A percentile compares a stretch with the other conserved stretches of the same genome.
Evolutionary conservation across 2,797 vertebrate genomes (phyloP).

Genomic region (Gymnodraco acuticeps): DNA sequence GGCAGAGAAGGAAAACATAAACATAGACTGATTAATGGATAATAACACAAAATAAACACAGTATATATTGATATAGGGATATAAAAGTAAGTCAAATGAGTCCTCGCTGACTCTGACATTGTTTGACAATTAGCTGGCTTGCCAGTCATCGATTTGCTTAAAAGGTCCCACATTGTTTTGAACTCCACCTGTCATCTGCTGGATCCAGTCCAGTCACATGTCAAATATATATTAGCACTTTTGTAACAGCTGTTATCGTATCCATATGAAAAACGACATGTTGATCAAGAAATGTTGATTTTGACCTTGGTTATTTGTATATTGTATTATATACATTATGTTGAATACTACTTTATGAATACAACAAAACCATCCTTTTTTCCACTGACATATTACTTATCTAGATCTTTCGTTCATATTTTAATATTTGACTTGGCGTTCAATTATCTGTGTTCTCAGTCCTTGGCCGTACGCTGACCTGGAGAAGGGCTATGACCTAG

Average conservation of each 20-base stretch:
- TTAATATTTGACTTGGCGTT: neutral
- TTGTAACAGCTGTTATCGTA: constrained; percentile 12
- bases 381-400: neutral
- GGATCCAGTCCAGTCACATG: constrained; percentile 48
- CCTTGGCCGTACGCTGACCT: constrained; percentile 98
- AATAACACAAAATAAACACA: constrained; percentile 9
- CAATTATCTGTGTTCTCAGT: constrained; percentile 73
- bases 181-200: constrained; percentile 45
- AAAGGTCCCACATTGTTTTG: constrained; percentile 49
- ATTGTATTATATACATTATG: neutral
- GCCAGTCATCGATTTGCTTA: constrained; percentile 53
- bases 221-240: constrained; percentile 41
- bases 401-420: neutral
- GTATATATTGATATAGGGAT: constrained; percentile 20
- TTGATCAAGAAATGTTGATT: neutral
- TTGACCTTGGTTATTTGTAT: constrained; percentile 1
- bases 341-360: neutral
- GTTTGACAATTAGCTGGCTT: constrained; percentile 64
- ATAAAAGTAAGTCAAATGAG: constrained; percentile 38
- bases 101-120: constrained; percentile 45
- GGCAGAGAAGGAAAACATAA: neutral
- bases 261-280: constrained; percentile 4
- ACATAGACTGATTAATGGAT: constrained; percentile 3
- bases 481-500: constrained; percentile 96
- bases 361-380: neutral